Percentiles rank a stretch among this genome's conserved stretches.
phyloP scores from a whole-genome alignment of 2,113 vertebrate genomes.

The Psilopsiagon aymara region DNA sequence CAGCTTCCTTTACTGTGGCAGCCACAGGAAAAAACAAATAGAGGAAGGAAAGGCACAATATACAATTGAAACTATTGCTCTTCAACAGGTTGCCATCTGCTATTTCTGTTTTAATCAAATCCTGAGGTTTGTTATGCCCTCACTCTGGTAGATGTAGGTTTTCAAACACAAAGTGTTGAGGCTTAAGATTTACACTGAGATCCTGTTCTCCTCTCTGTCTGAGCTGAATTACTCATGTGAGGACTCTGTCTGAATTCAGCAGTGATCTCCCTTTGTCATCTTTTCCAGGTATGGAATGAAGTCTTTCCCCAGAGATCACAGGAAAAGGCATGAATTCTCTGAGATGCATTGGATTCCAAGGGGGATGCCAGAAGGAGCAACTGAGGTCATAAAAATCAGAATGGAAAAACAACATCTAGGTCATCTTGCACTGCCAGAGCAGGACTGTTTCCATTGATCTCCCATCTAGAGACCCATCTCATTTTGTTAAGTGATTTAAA shows the following conservation, averaged over 20 bases:
- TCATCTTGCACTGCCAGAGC: background rate
- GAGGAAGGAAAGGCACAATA: conserved; percentile 46
- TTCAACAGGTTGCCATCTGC: conserved; percentile 3
- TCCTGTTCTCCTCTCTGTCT: background rate
- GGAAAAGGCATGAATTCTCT: background rate
- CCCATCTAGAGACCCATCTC: background rate
- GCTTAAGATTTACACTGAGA: background rate
- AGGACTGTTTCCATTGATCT: background rate
- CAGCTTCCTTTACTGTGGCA: conserved; percentile 39
- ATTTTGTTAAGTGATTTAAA: background rate
- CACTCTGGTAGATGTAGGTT: background rate
- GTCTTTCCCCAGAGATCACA: background rate
- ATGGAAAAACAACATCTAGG: background rate
- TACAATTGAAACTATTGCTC: conserved; percentile 22
- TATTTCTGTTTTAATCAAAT: background rate
- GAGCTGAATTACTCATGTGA: background rate
- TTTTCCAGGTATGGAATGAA: background rate
- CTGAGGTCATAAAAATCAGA: conserved; percentile 20
- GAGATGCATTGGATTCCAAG: conserved; percentile 1
- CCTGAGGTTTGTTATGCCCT: background rate
- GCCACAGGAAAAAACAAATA: conserved; percentile 60
- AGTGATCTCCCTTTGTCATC: background rate
- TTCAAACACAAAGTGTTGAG: background rate
- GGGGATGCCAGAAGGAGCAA: conserved; percentile 18
- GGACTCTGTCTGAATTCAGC: background rate